Evolutionary conservation across 2,888 invertebrate genomes (phyloP).

Genomic region (Apomyelois bistriatella): DNA sequence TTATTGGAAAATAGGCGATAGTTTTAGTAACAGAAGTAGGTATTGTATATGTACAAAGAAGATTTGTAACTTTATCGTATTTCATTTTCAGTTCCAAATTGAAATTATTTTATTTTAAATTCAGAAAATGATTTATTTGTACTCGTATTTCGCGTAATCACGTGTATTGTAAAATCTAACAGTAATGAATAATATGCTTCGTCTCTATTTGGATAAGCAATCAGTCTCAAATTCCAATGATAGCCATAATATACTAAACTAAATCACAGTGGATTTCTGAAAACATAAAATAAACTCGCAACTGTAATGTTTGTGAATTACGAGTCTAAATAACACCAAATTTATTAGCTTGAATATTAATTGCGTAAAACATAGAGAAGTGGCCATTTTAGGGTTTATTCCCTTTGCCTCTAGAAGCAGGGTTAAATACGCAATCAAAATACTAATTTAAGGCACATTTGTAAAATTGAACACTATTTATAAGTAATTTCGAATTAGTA

Average conservation of each 20-base stretch:
- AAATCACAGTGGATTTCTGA: slow-evolving; percentile 30
- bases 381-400: slow-evolving; percentile 43
- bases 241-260: slow-evolving; percentile 31
- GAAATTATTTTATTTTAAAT: neutral
- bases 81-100: no score
- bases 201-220: slow-evolving; percentile 10
- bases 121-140: no score
- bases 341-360: slow-evolving; percentile 61
- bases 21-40: neutral
- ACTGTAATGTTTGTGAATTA: slow-evolving; percentile 45
- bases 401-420: neutral
- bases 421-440: no score
- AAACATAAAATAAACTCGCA: slow-evolving; percentile 53
- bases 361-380: slow-evolving; percentile 64
- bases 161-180: no score
- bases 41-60: no score
- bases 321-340: slow-evolving; percentile 60
- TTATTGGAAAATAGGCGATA: neutral
- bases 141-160: no score
- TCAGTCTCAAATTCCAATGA: neutral
- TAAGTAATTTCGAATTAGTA: no score
- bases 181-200: no score
- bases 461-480: no score
- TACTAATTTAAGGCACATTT: no score
- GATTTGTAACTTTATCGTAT: no score